Evolutionary conservation across 2,113 vertebrate genomes (phyloP), one percentile per base, ranked within the genome.

Genomic region (Caloenas nicobarica): DNA sequence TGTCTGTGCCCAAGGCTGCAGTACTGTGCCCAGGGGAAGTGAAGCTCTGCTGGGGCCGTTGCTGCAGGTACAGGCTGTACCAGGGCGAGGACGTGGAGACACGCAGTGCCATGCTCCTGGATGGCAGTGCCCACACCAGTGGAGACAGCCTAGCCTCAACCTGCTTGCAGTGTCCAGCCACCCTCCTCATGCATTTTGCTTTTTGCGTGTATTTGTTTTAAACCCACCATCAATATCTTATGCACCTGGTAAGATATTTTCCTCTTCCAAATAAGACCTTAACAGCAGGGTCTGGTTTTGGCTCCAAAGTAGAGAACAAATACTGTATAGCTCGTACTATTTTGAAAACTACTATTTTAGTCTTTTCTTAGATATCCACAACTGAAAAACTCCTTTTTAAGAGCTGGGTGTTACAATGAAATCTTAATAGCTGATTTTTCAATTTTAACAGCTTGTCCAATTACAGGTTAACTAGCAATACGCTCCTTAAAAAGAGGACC

Each of bases 21-120:
- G n/a, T 48, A 7, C 3, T 4, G 0, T 23, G 11, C 48, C 33
- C 1, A 0, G 7, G 4, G n/a, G 4, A 24, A 22, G 22, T 1
- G 0, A 38, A 54, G 38, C 38, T 31, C 29, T 53, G 26, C 51
- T 12, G 6, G 29, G 24, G 28, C 11, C 28, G 7, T 26, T 1
- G 3, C 38, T 21, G 19, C 38, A 21, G n/a, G 24, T 2, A 9
- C 24, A 26, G 34, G 54, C 46, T 38, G 26, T 25, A 23, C 44
- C 0, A 2, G 44, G 21, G 60, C 31, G 2, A 34, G 9, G 36
- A 9, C 34, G 17, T 4, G 5, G 24, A 29, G 34, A 17, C 22
- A 7, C 31, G 28, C 33, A 25, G 16, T 29, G 29, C 22, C 15
- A 1, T 0, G 1, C 16, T 62, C n/a, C 40, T 3, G 0, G 13